Evolutionary conservation across 2,888 invertebrate species (phyloP).

Genomic region (Axea sp.): DNA sequence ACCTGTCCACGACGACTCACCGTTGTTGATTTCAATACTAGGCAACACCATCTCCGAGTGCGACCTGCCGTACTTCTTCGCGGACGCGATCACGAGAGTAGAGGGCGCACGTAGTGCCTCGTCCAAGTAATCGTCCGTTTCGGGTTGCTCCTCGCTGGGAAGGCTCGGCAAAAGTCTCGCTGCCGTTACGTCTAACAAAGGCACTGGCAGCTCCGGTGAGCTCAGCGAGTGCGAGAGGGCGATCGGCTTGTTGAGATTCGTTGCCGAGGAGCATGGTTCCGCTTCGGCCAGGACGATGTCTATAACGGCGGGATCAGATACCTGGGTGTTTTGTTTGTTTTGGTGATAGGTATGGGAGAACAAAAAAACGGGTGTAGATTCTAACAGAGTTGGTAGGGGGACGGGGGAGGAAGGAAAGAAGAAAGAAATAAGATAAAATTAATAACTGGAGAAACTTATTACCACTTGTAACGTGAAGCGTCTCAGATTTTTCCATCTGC

Average conservation of each 20-base stretch:
- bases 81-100: conserved; percentile 23
- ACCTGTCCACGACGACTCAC: conserved; percentile 66
- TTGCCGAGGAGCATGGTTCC: conserved; percentile 26
- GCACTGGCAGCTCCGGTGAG: conserved; percentile 74
- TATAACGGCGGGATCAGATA: conserved; percentile 3
- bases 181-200: conserved; percentile 62
- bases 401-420: conserved; percentile 64
- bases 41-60: conserved; percentile 73
- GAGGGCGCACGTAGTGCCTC: conserved; percentile 28
- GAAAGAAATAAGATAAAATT: conserved; percentile 68
- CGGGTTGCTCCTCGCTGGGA: conserved; percentile 59
- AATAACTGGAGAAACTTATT: conserved; percentile 69
- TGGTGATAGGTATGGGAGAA: neutral
- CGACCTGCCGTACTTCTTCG: conserved; percentile 73
- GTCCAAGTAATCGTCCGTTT: conserved; percentile 44
- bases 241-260: conserved; percentile 66
- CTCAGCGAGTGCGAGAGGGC: conserved; percentile 74
- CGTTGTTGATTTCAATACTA: conserved; percentile 69
- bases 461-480: conserved; percentile 57
- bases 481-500: conserved; percentile 6
- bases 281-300: conserved; percentile 24
- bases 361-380: conserved; percentile 43
- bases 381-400: conserved; percentile 55
- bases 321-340: conserved; percentile 10
- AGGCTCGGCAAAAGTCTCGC: conserved; percentile 61